Conservation (phyloP, 2,888 invertebrate species). For the Stenchaetothrips biformis region DNA sequence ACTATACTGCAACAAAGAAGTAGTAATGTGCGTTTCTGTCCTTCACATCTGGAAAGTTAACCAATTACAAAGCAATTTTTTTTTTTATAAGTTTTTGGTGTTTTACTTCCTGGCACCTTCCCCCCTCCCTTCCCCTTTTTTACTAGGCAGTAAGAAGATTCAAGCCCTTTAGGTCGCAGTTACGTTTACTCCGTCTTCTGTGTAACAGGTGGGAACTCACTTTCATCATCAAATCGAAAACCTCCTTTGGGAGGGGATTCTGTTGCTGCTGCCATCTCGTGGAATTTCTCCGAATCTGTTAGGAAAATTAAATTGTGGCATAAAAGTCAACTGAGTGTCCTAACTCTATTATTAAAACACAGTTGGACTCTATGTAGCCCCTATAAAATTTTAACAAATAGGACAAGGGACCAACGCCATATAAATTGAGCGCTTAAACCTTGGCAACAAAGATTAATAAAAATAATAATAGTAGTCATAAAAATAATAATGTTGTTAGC, state of each 20-base stretch:
- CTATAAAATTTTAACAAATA: constrained; percentile 20
- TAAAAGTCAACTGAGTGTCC: too few relatives aligned
- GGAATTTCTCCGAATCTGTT: constrained; percentile 67
- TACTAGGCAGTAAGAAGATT: background rate
- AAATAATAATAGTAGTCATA: constrained; percentile 26
- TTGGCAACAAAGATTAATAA: background rate
- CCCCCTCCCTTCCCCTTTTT: background rate
- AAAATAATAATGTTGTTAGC: constrained; percentile 6
- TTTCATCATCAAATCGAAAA: constrained; percentile 73
- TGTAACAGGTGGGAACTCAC: constrained; percentile 77
- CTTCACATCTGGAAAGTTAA: background rate
- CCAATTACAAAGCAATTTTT: too few relatives aligned
- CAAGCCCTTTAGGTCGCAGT: background rate
- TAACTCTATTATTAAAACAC: background rate
- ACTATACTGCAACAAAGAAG: background rate
- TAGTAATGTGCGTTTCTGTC: background rate
- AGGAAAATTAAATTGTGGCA: constrained; percentile 7
- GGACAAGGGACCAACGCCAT: background rate
- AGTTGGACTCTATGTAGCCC: background rate
- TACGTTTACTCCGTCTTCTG: constrained; percentile 51
- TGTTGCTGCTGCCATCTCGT: constrained; percentile 67
- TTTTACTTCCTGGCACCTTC: too few relatives aligned
- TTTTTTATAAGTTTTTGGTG: too few relatives aligned
- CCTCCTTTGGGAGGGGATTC: constrained; percentile 63
- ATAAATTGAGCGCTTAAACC: background rate